Percentiles rank a stretch among this genome's conserved stretches.
Conservation (phyloP, 1,140 invertebrate species). For the Bilobella aurantiaca region DNA sequence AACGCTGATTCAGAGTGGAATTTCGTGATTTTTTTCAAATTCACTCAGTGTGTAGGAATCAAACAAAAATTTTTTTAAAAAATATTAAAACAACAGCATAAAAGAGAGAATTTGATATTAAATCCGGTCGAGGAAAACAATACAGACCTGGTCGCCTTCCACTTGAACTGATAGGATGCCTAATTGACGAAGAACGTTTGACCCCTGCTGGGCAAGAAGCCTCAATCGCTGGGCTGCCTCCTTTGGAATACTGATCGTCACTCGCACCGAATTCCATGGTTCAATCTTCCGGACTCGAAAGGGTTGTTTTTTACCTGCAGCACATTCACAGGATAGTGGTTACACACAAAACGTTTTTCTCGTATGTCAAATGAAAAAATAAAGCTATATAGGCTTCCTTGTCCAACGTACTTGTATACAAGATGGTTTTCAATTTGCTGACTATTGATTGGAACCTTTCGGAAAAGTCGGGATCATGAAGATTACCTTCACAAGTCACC, state of each 20-base stretch:
- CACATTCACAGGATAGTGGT: background rate
- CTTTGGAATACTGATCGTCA: slow-evolving; percentile 89
- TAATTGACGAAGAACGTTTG: slow-evolving; percentile 70
- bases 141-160: slow-evolving; percentile 79
- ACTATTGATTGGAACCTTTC: slow-evolving; percentile 56
- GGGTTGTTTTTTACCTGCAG: slow-evolving; percentile 48
- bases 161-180: slow-evolving; percentile 92
- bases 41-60: no score
- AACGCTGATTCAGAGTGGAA: no score
- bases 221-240: slow-evolving; percentile 82
- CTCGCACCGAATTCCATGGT: slow-evolving; percentile 94
- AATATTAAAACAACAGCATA: no score
- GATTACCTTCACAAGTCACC: slow-evolving; percentile 68
- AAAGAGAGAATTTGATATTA: no score
- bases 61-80: no score
- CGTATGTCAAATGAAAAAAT: no score
- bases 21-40: no score
- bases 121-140: no score
- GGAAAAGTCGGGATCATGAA: slow-evolving; percentile 62
- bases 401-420: slow-evolving; percentile 55
- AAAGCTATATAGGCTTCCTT: slow-evolving; percentile 1
- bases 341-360: slow-evolving; percentile 8
- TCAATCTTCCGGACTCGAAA: slow-evolving; percentile 72
- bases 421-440: slow-evolving; percentile 53
- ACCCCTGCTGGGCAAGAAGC: slow-evolving; percentile 74